Evolutionary conservation across 2,888 invertebrate species (phyloP).

Genomic region (Callyntrura sp.): DNA sequence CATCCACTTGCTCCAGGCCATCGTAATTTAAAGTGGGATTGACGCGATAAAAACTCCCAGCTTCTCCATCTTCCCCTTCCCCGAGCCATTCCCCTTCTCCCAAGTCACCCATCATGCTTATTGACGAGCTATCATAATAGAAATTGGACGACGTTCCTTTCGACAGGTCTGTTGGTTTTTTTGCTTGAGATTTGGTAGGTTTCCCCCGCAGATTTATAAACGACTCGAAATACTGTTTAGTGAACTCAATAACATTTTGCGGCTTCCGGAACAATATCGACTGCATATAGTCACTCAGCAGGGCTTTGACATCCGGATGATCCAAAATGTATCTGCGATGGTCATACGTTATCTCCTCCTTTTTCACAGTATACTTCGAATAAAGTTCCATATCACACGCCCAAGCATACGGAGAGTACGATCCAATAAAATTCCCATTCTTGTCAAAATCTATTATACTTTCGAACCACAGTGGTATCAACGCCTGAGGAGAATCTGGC

Average conservation of each 20-base stretch:
- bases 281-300: slow-evolving; percentile 82
- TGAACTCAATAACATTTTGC: slow-evolving; percentile 77
- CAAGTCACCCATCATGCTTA: neutral
- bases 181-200: neutral
- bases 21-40: slow-evolving; percentile 52
- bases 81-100: slow-evolving; percentile 62
- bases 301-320: slow-evolving; percentile 80
- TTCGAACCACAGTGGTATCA: slow-evolving; percentile 83
- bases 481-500: slow-evolving; percentile 80
- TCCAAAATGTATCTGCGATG: slow-evolving; percentile 80
- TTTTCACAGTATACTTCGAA: slow-evolving; percentile 79
- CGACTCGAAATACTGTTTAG: slow-evolving; percentile 76
- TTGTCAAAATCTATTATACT: slow-evolving; percentile 77
- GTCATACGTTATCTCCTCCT: slow-evolving; percentile 75
- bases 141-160: neutral
- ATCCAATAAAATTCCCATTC: slow-evolving; percentile 69
- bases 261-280: slow-evolving; percentile 80
- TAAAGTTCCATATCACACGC: slow-evolving; percentile 83
- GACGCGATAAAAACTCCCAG: slow-evolving; percentile 43
- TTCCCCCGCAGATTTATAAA: slow-evolving; percentile 62
- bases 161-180: neutral
- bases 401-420: slow-evolving; percentile 78
- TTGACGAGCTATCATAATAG: slow-evolving; percentile 9
- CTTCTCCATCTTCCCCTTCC: slow-evolving; percentile 49
- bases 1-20: slow-evolving; percentile 64